Evolutionary conservation across 1,140 invertebrate species (phyloP).

Genomic region (Nephila pilipes): DNA sequence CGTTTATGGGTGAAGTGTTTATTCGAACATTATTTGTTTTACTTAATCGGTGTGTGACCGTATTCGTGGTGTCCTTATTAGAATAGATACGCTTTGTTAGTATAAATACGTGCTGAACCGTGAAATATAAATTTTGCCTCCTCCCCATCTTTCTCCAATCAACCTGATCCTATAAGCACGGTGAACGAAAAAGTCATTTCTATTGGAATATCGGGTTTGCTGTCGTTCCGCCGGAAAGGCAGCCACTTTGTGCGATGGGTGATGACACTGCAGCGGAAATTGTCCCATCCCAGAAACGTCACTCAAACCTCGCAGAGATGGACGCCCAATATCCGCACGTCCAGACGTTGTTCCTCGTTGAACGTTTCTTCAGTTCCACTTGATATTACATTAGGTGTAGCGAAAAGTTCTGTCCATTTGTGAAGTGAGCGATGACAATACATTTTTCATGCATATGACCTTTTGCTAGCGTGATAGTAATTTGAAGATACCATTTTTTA

Average conservation of each 20-base stretch:
- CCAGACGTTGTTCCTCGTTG: too few species aligned
- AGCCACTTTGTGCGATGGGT: neutral
- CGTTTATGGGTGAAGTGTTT: too few species aligned
- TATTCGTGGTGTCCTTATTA: neutral
- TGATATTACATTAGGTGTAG: too few species aligned
- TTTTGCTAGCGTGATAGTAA: too few species aligned
- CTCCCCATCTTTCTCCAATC: neutral
- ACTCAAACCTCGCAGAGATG: neutral
- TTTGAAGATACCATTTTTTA: too few species aligned
- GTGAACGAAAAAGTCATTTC: neutral
- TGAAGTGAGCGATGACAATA: too few species aligned
- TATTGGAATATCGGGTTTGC: neutral
- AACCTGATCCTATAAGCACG: neutral
- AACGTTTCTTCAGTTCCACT: too few species aligned
- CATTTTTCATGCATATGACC: too few species aligned
- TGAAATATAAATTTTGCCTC: neutral
- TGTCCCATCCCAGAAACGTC: neutral
- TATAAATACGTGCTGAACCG: neutral
- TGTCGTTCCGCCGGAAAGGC: neutral
- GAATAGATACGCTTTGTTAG: neutral
- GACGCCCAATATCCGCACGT: neutral
- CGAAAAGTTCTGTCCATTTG: too few species aligned
- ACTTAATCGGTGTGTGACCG: too few species aligned
- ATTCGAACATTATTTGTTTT: too few species aligned
- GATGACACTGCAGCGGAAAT: neutral